Evolutionary conservation across 1,140 invertebrate genomes (phyloP).

Genomic region (Maniola jurtina): DNA sequence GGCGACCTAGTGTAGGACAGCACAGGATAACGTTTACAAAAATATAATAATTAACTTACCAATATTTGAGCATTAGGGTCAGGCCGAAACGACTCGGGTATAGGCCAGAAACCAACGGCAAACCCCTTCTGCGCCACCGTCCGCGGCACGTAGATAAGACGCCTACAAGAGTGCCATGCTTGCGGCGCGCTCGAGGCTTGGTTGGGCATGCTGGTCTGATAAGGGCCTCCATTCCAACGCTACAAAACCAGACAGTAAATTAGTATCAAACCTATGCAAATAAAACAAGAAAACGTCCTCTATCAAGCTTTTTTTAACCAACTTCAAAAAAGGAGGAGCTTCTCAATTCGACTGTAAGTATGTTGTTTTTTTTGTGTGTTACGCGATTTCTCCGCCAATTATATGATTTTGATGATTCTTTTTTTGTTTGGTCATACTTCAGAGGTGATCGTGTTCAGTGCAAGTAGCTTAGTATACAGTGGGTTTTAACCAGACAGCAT

Average conservation of each 20-base stretch:
- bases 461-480: too few relatives aligned
- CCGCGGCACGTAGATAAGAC: conserved; percentile 95
- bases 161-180: conserved; percentile 92
- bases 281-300: too few relatives aligned
- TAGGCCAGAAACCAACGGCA: conserved; percentile 97
- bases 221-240: conserved; percentile 66
- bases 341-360: too few relatives aligned
- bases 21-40: not conserved
- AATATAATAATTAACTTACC: conserved; percentile 43
- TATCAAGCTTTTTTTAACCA: too few relatives aligned
- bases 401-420: too few relatives aligned
- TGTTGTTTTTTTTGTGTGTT: too few relatives aligned
- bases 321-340: too few relatives aligned
- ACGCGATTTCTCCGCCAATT: too few relatives aligned
- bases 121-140: conserved; percentile 94
- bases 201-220: conserved; percentile 46
- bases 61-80: conserved; percentile 89
- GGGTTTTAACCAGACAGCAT: too few relatives aligned
- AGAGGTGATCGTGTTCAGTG: too few relatives aligned
- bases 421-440: too few relatives aligned
- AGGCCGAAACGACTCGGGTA: conserved; percentile 98
- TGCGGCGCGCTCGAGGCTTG: conserved; percentile 51
- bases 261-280: too few relatives aligned
- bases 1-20: not conserved
- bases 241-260: conserved; percentile 35